These are phyloP conservation scores for Myotis lucifugus DNA, from an alignment of 2,113 vertebrate genomes.

Conservation along the genomic window DNA sequence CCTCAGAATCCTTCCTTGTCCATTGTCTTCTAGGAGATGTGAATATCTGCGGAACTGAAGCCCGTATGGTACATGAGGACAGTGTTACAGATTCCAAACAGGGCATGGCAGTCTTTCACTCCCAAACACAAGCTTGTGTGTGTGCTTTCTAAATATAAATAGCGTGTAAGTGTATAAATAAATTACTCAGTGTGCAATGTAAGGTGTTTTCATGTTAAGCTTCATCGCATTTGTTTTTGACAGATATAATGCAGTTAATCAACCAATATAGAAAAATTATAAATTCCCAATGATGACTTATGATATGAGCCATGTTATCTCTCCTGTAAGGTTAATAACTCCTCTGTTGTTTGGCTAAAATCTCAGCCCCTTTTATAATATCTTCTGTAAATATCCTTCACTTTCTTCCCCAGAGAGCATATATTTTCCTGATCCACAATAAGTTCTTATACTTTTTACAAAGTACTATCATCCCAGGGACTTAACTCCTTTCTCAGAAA, in stretches of 20 bases:
- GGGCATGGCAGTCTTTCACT: background rate
- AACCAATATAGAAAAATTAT: slow-evolving; percentile 20
- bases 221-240: background rate
- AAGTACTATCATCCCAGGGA: slow-evolving; percentile 28
- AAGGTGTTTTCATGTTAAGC: slow-evolving; percentile 21
- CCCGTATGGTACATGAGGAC: background rate
- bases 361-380: slow-evolving; percentile 31
- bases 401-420: slow-evolving; percentile 30
- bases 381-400: slow-evolving; percentile 28
- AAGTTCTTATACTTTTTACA: slow-evolving; percentile 46
- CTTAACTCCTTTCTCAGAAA: slow-evolving; percentile 61
- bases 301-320: background rate
- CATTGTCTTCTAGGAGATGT: background rate
- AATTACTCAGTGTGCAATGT: background rate
- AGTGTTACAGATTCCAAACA: background rate
- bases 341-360: background rate
- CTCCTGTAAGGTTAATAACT: slow-evolving; percentile 48
- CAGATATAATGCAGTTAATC: slow-evolving; percentile 17
- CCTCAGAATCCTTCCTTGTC: background rate
- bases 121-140: background rate
- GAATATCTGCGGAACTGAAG: background rate
- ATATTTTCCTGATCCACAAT: slow-evolving; percentile 1
- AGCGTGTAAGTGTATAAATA: background rate
- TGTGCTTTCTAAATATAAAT: background rate
- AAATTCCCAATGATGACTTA: slow-evolving; percentile 18